phyloP scores from a whole-genome alignment of 2,888 invertebrate genomes.

The Erebia epiphron region DNA sequence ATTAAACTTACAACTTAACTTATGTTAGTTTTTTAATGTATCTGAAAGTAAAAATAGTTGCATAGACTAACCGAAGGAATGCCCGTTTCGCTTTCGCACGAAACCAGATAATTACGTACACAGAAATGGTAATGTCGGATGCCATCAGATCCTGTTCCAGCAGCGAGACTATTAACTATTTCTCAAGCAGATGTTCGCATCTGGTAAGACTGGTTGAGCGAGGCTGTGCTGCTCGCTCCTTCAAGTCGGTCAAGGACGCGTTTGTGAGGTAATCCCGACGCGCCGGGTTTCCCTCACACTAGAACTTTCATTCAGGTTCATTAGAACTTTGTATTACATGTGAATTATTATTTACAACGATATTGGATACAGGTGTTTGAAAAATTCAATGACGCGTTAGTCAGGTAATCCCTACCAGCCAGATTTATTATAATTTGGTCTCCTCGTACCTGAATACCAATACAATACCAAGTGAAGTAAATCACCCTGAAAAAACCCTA shows the following conservation, averaged over 20 bases:
- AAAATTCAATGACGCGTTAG: no score
- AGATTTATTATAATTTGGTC: no score
- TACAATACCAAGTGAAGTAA: no score
- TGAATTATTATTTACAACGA: no score
- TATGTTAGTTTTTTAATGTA: no score
- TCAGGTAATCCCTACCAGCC: no score
- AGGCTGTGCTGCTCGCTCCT: conserved; percentile 28
- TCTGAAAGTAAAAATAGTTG: not conserved
- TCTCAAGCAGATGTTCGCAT: conserved; percentile 31
- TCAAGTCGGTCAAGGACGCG: conserved; percentile 38
- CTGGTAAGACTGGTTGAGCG: conserved; percentile 34
- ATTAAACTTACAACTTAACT: no score
- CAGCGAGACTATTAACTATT: conserved; percentile 31
- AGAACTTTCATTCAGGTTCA: conserved; percentile 2
- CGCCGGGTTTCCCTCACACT: conserved; percentile 25
- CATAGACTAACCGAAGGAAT: not conserved
- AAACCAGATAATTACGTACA: conserved; percentile 21
- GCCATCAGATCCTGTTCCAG: conserved; percentile 30
- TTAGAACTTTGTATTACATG: no score
- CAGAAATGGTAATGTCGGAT: conserved; percentile 24
- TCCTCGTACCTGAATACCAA: no score
- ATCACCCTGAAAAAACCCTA: no score
- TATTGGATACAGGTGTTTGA: no score
- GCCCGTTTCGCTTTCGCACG: conserved; percentile 22
- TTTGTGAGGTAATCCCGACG: conserved; percentile 30